Percentiles rank a stretch among this genome's conserved stretches.
phyloP scores from a whole-genome alignment of 2,888 invertebrate species.

The Leptopilina myrica region DNA sequence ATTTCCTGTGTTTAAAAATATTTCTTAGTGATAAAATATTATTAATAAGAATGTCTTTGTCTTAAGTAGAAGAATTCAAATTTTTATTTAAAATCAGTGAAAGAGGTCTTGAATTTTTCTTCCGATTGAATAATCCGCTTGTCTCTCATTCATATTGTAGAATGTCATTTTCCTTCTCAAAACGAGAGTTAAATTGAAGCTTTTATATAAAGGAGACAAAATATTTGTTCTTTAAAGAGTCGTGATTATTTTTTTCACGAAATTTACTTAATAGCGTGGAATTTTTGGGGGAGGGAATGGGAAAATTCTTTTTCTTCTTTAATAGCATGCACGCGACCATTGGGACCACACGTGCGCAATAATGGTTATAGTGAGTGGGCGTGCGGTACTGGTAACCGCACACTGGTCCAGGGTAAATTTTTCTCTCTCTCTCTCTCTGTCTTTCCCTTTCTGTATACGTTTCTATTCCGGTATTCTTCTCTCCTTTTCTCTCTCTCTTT shows the following conservation, averaged over 20 bases:
- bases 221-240: background rate
- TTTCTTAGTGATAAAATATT: no score
- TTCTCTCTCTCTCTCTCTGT: conserved; percentile 42
- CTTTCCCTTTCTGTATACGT: conserved; percentile 43
- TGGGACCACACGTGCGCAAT: conserved; percentile 74
- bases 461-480: background rate
- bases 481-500: conserved; percentile 49
- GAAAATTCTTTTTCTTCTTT: conserved; percentile 63
- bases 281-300: conserved; percentile 45
- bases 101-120: background rate
- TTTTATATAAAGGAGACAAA: background rate
- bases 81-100: conserved; percentile 39
- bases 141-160: background rate
- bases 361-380: conserved; percentile 67
- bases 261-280: background rate
- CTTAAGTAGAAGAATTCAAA: conserved; percentile 8
- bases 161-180: conserved; percentile 14
- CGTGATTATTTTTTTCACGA: background rate
- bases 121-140: background rate
- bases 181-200: background rate
- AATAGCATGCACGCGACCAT: conserved; percentile 75
- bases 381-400: conserved; percentile 58
- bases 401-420: conserved; percentile 51
- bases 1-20: no score
- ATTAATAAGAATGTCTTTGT: no score